Evolutionary conservation across 2,888 invertebrate genomes (phyloP).

Genomic region (Xanthia icteritia): DNA sequence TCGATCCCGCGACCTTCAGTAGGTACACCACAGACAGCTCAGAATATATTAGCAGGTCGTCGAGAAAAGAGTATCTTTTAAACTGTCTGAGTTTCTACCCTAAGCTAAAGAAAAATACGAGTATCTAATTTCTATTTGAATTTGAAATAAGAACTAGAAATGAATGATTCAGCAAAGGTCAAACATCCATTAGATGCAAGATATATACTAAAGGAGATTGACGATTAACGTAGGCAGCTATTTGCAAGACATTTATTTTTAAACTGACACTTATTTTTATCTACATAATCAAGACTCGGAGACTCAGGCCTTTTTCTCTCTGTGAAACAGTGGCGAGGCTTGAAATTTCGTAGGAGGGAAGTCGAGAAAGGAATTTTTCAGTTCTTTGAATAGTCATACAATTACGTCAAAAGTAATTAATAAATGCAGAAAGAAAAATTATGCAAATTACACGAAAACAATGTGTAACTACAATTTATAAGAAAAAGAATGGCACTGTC

Average conservation of each 20-base stretch:
- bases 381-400: no score
- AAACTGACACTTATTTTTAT: background rate
- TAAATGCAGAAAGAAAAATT: no score
- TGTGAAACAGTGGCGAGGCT: no score
- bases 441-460: no score
- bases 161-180: constrained; percentile 12
- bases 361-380: no score
- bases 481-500: no score
- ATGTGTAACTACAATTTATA: no score
- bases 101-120: background rate
- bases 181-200: constrained; percentile 8
- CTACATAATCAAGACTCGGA: background rate
- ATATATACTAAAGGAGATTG: constrained; percentile 38
- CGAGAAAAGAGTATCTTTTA: constrained; percentile 2
- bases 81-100: background rate
- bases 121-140: constrained; percentile 8
- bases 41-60: constrained; percentile 20
- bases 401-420: no score
- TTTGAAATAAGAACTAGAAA: constrained; percentile 18
- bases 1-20: constrained; percentile 22
- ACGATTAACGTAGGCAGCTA: constrained; percentile 49
- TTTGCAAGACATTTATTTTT: background rate
- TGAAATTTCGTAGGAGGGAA: no score
- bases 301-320: no score
- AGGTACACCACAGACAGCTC: constrained; percentile 9